Conservation (phyloP, 1,140 invertebrate species). For the Drosophila gunungcola region DNA sequence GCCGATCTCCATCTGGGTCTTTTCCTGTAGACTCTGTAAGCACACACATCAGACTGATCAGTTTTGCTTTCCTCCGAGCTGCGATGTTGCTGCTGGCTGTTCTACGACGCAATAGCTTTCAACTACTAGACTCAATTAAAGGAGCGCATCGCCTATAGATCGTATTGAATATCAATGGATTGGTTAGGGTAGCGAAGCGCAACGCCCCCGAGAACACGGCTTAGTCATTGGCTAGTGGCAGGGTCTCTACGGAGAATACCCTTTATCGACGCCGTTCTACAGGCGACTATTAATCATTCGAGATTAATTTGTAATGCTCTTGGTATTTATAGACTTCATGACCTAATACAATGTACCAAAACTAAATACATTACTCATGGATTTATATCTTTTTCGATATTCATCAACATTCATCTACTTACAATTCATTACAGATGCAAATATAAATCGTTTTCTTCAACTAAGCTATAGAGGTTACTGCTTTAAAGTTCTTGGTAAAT, state of each 20-base stretch:
- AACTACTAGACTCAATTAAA: conserved; percentile 52
- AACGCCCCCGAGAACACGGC: conserved; percentile 38
- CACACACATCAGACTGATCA: conserved; percentile 20
- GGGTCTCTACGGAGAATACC: neutral
- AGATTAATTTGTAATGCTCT: too few relatives aligned
- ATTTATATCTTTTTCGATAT: too few relatives aligned
- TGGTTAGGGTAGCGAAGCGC: conserved; percentile 67
- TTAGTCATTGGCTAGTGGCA: neutral
- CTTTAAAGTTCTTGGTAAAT: neutral
- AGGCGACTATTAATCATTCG: neutral
- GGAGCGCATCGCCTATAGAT: conserved; percentile 55
- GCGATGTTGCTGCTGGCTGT: conserved; percentile 4
- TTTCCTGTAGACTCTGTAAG: conserved; percentile 85
- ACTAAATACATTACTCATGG: neutral
- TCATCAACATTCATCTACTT: neutral
- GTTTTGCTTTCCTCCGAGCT: conserved; percentile 12
- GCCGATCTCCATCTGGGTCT: conserved; percentile 88
- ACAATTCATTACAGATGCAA: too few relatives aligned
- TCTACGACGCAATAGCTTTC: conserved; percentile 31
- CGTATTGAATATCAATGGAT: conserved; percentile 73
- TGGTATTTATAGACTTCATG: neutral
- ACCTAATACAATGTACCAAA: neutral
- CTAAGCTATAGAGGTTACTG: too few relatives aligned
- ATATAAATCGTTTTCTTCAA: too few relatives aligned
- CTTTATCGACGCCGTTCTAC: neutral